phyloP scores from a whole-genome alignment of 2,113 vertebrate species.

The Sciurus niger region DNA sequence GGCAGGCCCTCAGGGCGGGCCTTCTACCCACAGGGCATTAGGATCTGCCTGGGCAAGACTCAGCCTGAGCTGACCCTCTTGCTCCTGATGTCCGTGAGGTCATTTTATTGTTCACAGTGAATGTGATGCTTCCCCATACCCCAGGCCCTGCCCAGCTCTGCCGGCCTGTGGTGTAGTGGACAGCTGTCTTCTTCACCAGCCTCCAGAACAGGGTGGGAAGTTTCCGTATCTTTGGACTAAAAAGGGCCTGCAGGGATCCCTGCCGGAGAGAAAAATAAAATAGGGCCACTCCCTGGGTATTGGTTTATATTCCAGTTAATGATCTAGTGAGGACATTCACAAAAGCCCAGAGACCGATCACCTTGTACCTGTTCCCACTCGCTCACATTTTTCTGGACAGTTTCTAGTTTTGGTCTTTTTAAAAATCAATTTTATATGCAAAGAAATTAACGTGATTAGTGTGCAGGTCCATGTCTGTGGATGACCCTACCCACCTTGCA shows the following conservation, averaged over 20 bases:
- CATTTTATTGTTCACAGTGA: not conserved
- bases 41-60: not conserved
- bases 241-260: not conserved
- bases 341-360: too few species aligned
- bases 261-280: too few species aligned
- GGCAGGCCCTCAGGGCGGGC: fast-evolving
- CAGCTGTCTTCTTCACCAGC: fast-evolving
- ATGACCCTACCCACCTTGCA: too few species aligned
- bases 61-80: not conserved
- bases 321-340: too few species aligned
- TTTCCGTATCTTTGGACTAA: not conserved
- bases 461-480: not conserved
- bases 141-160: not conserved
- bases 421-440: not conserved
- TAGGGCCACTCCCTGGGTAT: not conserved
- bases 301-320: too few species aligned
- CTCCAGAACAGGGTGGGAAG: not conserved
- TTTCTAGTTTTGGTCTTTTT: not conserved
- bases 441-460: not conserved
- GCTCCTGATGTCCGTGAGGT: not conserved
- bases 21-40: not conserved
- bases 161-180: fast-evolving
- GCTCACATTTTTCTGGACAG: not conserved
- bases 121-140: not conserved
- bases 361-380: not conserved